Evolutionary conservation across 2,113 vertebrate species (phyloP).

Genomic region (Triplophysa siluroides): DNA sequence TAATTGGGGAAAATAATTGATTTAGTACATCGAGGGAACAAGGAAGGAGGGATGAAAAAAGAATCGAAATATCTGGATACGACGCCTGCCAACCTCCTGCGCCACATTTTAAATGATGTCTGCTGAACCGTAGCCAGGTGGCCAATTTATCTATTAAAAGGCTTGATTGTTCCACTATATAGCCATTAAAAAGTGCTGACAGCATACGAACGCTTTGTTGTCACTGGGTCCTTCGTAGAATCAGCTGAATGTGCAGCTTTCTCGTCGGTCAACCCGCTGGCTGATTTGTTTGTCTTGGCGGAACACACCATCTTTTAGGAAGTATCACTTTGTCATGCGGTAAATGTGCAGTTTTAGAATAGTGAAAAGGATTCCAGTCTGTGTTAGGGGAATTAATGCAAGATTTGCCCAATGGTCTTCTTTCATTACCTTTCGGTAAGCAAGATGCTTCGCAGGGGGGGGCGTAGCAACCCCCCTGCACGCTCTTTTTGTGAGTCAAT

Average conservation of each 20-base stretch:
- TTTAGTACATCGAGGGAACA: slow-evolving; percentile 62
- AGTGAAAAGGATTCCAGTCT: slow-evolving; percentile 45
- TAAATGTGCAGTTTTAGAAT: slow-evolving; percentile 48
- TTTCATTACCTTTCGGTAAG: neutral
- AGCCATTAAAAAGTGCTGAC: slow-evolving; percentile 66
- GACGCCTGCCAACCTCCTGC: slow-evolving; percentile 47
- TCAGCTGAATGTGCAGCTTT: slow-evolving; percentile 68
- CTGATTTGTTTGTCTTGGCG: slow-evolving; percentile 68
- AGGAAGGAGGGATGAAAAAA: slow-evolving; percentile 67
- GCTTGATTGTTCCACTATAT: slow-evolving; percentile 58
- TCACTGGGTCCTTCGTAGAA: slow-evolving; percentile 62
- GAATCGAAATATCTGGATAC: slow-evolving; percentile 59
- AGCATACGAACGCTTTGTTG: slow-evolving; percentile 52
- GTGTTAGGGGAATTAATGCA: neutral
- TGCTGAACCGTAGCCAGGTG: slow-evolving; percentile 53
- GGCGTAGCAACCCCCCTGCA: neutral
- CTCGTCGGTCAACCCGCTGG: slow-evolving; percentile 59
- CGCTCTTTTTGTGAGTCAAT: no score
- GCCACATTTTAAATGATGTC: slow-evolving; percentile 53
- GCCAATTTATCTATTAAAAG: slow-evolving; percentile 60
- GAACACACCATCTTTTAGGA: slow-evolving; percentile 61
- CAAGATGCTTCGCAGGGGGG: neutral
- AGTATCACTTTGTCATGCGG: slow-evolving; percentile 70
- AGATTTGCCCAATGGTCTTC: neutral
- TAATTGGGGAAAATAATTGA: slow-evolving; percentile 69